Evolutionary conservation across 2,797 vertebrate genomes (phyloP).

Genomic region (Falco cherrug): DNA sequence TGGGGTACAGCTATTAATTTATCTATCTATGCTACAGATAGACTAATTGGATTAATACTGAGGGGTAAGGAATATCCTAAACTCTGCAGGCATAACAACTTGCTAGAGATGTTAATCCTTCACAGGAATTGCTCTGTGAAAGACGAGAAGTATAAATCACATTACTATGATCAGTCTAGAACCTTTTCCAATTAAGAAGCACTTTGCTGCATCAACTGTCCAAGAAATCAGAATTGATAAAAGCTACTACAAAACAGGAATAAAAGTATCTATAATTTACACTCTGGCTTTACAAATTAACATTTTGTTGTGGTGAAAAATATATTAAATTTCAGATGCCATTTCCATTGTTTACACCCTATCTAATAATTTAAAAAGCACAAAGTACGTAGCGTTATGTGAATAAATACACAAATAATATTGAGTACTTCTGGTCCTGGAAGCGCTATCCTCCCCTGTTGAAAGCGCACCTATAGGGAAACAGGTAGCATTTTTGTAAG

Average conservation of each 20-base stretch:
- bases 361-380: neutral
- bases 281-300: neutral
- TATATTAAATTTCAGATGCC: neutral
- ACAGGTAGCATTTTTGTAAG: neutral
- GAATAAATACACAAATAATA: neutral
- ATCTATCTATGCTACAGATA: neutral
- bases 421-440: neutral
- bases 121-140: conserved; percentile 2
- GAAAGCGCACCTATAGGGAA: neutral
- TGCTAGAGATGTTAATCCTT: neutral
- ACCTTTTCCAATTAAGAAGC: neutral
- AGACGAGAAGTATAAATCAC: neutral
- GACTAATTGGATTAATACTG: neutral
- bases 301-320: neutral
- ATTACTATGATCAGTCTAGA: neutral
- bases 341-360: neutral
- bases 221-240: neutral
- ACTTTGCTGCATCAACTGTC: neutral
- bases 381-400: neutral
- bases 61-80: neutral
- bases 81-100: neutral
- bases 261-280: neutral
- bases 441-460: neutral
- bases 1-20: neutral
- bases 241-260: neutral